phyloP scores from a whole-genome alignment of 2,888 invertebrate genomes.

The Clusia tigrina region DNA sequence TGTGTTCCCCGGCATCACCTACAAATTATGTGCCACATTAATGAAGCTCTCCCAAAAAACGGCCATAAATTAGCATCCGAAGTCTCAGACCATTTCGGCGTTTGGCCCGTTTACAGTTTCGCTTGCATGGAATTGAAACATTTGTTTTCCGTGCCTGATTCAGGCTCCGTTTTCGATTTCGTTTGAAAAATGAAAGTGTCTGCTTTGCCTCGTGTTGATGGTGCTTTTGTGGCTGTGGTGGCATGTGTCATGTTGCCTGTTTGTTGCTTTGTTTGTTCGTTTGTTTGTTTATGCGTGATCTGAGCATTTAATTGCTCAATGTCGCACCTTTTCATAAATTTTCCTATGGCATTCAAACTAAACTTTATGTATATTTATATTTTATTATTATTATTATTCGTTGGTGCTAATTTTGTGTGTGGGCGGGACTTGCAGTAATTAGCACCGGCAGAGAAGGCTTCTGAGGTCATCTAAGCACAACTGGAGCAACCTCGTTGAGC shows the following conservation, averaged over 20 bases:
- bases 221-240: not conserved
- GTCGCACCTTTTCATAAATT: not conserved
- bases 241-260: conserved; percentile 8
- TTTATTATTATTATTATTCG: too few relatives aligned
- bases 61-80: conserved; percentile 5
- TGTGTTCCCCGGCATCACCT: conserved; percentile 2
- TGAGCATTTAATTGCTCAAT: not conserved
- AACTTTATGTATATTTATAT: too few relatives aligned
- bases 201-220: not conserved
- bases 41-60: conserved; percentile 3
- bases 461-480: too few relatives aligned
- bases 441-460: too few relatives aligned
- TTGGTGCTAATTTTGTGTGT: too few relatives aligned
- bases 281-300: too few relatives aligned
- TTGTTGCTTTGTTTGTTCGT: not conserved
- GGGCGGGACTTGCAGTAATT: too few relatives aligned
- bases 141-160: too few relatives aligned
- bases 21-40: conserved; percentile 8
- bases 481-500: too few relatives aligned
- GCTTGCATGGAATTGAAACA: conserved; percentile 7
- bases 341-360: not conserved
- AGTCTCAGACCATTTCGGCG: not conserved
- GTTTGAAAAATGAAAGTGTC: conserved; percentile 11
- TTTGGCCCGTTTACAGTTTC: not conserved
- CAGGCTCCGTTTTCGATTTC: conserved; percentile 3